Base-by-base conservation (phyloP, 1,140 invertebrate species). In the Hypothenemus hampei region DNA sequence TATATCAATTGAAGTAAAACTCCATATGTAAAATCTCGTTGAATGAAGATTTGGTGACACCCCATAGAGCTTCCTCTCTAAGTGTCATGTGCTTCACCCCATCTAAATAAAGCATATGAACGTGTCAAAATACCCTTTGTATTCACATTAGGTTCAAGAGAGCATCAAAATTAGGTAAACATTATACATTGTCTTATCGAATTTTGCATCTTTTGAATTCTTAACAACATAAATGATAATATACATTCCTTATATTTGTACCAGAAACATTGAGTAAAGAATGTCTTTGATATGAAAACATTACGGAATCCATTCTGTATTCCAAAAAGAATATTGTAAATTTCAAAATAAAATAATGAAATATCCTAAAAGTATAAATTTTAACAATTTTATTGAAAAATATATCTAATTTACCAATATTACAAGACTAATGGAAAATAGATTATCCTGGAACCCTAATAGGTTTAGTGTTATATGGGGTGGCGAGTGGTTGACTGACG, bases 51-150 rank as follows among this genome's bases (percentile, higher is more conserved):
- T 5, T 5, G 10, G 16, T 21, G 22, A 35, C 22, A 39, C 33
- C 26, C 51, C 33, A 21, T 26, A 7, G n/a, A 29, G 46, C 20
- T 35, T 59, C 50, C 53, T 57, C 60, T 54, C 53, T 23, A 33
- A 16, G 29, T 60, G 57, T 58, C 58, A 58, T 53, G 48, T 47
- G 49, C 56, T 46, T 49, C 61, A 56, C 61, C 61, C 52, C 47
- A 37, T 52, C 57, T 58, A 43, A 58, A 24, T 39, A 24, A 41
- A 49, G 52, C 61, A 57, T 63, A 63, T 58, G 58, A 59, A 63
- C 39, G 61, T 47, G 61, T 63, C 61, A 61, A 63, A 61, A 63
- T 40, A 63, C 37, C 58, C 45, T 58, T 63, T 63, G 61, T 63
- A 54, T 23, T 47, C 58, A 57, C 56, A 58, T 63, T 61, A 61